These are phyloP conservation scores for Manduca sexta DNA, from an alignment of 1,140 invertebrate genomes.

Conservation along the genomic window DNA sequence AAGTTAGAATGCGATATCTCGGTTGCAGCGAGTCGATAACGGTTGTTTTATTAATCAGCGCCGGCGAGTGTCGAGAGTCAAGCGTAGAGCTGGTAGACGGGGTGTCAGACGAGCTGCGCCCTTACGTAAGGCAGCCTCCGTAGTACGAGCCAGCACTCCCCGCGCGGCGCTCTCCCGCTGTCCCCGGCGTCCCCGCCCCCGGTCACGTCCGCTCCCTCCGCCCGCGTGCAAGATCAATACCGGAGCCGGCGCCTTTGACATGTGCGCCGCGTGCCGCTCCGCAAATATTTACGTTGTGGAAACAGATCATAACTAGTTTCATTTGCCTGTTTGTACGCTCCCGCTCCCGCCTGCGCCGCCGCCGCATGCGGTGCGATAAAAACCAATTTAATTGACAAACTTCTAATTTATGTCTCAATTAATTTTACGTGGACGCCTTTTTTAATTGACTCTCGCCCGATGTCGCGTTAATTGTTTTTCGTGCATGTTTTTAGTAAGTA, in stretches of 20 bases:
- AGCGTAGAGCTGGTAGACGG: constrained; percentile 45
- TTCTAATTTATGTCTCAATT: constrained; percentile 40
- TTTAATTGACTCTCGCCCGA: neutral
- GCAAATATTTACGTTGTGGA: constrained; percentile 72
- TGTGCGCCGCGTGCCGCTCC: constrained; percentile 61
- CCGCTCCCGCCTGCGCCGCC: constrained; percentile 12
- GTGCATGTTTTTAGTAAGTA: neutral
- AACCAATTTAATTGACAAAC: constrained; percentile 36
- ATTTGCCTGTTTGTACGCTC: constrained; percentile 44
- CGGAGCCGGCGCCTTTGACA: constrained; percentile 66
- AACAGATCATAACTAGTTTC: constrained; percentile 70
- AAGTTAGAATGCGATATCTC: constrained; percentile 39
- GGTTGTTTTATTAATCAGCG: constrained; percentile 65
- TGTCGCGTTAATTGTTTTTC: constrained; percentile 1
- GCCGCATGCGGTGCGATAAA: constrained; percentile 23
- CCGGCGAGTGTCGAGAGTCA: constrained; percentile 33
- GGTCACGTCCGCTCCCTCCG: constrained; percentile 27
- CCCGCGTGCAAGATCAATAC: constrained; percentile 67
- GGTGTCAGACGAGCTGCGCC: constrained; percentile 55
- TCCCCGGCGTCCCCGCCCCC: constrained; percentile 10
- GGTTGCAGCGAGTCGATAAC: constrained; percentile 44
- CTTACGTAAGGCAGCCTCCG: constrained; percentile 68
- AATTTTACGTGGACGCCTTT: constrained; percentile 12
- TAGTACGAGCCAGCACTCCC: constrained; percentile 44
- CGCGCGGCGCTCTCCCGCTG: constrained; percentile 10